A percentile compares a stretch with the other conserved stretches of the same genome.
Evolutionary conservation across 2,888 invertebrate species (phyloP).

Genomic region (Sphaeridia pumilis): DNA sequence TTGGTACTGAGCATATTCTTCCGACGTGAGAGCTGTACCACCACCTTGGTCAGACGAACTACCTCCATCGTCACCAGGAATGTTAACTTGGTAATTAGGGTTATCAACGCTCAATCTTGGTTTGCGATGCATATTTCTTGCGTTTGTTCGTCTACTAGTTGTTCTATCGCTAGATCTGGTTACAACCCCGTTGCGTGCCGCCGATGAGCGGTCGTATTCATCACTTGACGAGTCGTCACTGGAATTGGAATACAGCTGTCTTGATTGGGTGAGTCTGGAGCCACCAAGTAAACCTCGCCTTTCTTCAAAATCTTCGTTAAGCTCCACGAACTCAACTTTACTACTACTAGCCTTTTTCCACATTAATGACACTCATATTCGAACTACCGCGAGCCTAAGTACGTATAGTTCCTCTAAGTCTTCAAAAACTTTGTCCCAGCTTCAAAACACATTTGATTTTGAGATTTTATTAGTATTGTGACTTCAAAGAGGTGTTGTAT

Average conservation of each 20-base stretch:
- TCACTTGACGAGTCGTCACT: not conserved
- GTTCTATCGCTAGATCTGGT: too few species aligned
- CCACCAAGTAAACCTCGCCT: slow-evolving; percentile 3
- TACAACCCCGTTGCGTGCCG: too few species aligned
- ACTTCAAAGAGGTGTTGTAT: too few species aligned
- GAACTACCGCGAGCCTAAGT: too few species aligned
- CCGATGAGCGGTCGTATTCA: not conserved
- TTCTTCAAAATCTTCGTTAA: slow-evolving; percentile 8
- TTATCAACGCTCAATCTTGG: slow-evolving; percentile 13
- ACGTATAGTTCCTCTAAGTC: too few species aligned
- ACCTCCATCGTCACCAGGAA: slow-evolving; percentile 6
- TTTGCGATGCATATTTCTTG: slow-evolving; percentile 2
- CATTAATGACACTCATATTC: slow-evolving; percentile 14
- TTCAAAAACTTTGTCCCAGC: too few species aligned
- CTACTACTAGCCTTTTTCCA: slow-evolving; percentile 16
- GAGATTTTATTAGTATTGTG: too few species aligned
- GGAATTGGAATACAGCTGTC: slow-evolving; percentile 1
- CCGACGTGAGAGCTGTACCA: slow-evolving; percentile 10
- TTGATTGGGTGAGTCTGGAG: not conserved
- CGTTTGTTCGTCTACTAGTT: not conserved
- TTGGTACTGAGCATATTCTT: slow-evolving; percentile 10
- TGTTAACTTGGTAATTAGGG: slow-evolving; percentile 14
- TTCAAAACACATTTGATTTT: too few species aligned
- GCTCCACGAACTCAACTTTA: slow-evolving; percentile 14
- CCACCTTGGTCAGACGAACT: slow-evolving; percentile 12